phyloP scores from a whole-genome alignment of 1,140 invertebrate species.

The Drosophila watanabei region DNA sequence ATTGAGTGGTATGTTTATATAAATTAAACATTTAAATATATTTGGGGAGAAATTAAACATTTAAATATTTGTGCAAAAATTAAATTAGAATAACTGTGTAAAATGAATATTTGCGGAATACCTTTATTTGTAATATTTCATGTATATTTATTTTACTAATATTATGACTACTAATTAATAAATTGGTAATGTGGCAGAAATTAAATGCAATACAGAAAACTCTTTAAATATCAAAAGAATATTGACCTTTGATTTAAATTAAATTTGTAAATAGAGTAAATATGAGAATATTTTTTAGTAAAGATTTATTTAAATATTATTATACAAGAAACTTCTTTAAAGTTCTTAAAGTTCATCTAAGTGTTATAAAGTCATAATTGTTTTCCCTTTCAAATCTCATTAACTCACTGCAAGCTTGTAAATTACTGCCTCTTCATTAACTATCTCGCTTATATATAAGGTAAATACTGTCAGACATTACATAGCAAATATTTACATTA shows the following conservation, averaged over 20 bases:
- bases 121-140: background rate
- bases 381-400: background rate
- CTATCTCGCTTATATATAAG: background rate
- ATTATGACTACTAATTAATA: no score
- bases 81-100: background rate
- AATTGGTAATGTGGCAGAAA: no score
- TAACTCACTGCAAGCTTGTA: background rate
- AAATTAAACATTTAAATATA: background rate
- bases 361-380: background rate
- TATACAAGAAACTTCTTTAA: no score
- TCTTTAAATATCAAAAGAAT: no score
- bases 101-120: background rate
- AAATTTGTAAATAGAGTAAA: no score
- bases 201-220: no score
- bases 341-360: background rate
- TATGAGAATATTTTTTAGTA: no score
- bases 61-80: background rate
- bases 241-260: no score
- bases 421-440: background rate
- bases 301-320: no score
- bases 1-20: background rate
- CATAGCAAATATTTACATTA: slow-evolving; percentile 6
- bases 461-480: background rate
- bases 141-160: background rate
- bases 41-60: background rate